phyloP scores from a whole-genome alignment of 2,888 invertebrate species.

The Nyleta sp. region DNA sequence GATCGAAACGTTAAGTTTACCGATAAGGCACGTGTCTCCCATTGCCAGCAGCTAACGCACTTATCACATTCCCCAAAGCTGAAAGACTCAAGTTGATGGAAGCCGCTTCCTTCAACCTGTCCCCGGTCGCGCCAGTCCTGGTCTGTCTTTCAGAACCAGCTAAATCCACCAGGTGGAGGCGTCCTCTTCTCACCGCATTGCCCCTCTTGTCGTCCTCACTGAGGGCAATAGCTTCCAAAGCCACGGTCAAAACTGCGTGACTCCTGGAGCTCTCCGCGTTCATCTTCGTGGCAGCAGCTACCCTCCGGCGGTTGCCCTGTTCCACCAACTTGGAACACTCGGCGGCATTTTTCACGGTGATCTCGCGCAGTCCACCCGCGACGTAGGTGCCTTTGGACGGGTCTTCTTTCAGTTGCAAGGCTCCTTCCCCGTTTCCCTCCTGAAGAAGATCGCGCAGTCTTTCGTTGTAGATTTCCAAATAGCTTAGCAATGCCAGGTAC shows the following conservation, averaged over 20 bases:
- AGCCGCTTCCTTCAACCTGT: conserved; percentile 93
- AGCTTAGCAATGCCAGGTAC: conserved; percentile 90
- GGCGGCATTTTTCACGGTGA: conserved; percentile 87
- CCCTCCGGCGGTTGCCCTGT: conserved; percentile 90
- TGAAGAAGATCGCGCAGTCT: conserved; percentile 88
- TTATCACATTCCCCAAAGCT: conserved; percentile 95
- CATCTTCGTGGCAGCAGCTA: conserved; percentile 94
- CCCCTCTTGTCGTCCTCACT: conserved; percentile 74
- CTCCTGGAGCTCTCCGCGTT: conserved; percentile 93
- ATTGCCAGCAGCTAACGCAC: conserved; percentile 90
- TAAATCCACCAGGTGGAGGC: conserved; percentile 94
- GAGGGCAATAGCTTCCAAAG: conserved; percentile 90
- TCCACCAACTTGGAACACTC: conserved; percentile 91
- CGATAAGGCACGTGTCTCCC: conserved; percentile 88
- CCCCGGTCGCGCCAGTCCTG: conserved; percentile 93
- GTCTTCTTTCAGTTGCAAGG: conserved; percentile 66
- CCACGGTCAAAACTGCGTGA: conserved; percentile 94
- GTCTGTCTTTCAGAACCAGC: conserved; percentile 94
- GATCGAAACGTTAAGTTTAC: conserved; percentile 83
- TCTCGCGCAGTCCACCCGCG: conserved; percentile 83
- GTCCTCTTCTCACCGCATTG: conserved; percentile 86
- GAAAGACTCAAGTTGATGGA: conserved; percentile 95
- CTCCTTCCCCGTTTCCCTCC: conserved; percentile 83
- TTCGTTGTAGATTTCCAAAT: conserved; percentile 94
- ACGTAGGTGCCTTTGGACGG: conserved; percentile 87